Percentiles rank a stretch among this genome's conserved stretches.
These are phyloP conservation scores for Globia sparganii DNA, from an alignment of 2,888 invertebrate species.

Conservation along the genomic window DNA sequence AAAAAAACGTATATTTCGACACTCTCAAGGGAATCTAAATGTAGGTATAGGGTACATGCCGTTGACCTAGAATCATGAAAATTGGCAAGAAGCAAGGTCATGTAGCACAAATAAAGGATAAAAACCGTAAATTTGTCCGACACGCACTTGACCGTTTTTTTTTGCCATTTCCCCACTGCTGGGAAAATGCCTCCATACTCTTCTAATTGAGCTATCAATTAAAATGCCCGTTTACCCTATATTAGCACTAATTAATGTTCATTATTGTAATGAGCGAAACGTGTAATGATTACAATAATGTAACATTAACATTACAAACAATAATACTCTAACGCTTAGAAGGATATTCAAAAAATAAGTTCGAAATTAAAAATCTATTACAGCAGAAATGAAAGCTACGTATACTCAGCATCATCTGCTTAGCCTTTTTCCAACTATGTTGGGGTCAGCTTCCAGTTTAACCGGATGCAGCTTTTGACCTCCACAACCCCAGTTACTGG, in stretches of 20 bases:
- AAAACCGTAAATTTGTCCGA: too few species aligned
- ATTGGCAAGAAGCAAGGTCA: too few species aligned
- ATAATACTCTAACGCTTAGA: not conserved
- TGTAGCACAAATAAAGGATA: too few species aligned
- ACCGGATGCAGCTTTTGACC: not conserved
- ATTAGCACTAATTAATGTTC: constrained; percentile 1
- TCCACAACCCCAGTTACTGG: not conserved
- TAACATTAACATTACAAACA: not conserved
- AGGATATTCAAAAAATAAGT: not conserved
- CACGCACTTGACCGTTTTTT: too few species aligned
- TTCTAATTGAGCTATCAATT: constrained; percentile 19
- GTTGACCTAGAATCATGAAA: too few species aligned
- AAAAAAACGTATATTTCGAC: too few species aligned
- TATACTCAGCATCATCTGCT: not conserved
- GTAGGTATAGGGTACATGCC: too few species aligned
- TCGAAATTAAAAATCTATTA: not conserved
- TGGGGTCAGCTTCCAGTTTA: not conserved
- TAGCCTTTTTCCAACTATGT: not conserved
- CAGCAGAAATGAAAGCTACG: constrained; percentile 17
- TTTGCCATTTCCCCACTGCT: not conserved
- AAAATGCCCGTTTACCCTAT: not conserved
- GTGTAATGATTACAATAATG: not conserved
- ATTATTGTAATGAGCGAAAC: not conserved
- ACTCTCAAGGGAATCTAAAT: too few species aligned
- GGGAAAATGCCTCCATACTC: not conserved